Percentiles rank a stretch among this genome's conserved stretches.
Evolutionary conservation across 1,140 invertebrate species (phyloP).

Genomic region (Spodoptera litura): DNA sequence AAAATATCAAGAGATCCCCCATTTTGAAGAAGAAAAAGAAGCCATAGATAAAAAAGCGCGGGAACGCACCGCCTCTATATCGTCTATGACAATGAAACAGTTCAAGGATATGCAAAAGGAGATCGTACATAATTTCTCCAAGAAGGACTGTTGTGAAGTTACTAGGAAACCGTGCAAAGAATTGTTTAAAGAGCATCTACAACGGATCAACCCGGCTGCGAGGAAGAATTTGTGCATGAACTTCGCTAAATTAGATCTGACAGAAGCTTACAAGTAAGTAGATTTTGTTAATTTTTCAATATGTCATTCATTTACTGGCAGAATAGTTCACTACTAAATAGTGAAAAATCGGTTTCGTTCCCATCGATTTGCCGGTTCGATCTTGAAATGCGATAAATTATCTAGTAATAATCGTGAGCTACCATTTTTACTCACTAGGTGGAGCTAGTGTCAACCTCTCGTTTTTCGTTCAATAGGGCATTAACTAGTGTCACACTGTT

Average conservation of each 20-base stretch:
- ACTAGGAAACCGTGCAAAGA: constrained; percentile 65
- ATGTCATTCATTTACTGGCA: neutral
- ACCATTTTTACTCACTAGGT: too few relatives aligned
- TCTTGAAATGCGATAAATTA: too few relatives aligned
- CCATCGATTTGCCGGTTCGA: too few relatives aligned
- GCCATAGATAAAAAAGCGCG: constrained; percentile 46
- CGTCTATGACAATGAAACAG: constrained; percentile 70
- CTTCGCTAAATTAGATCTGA: constrained; percentile 66
- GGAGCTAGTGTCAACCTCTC: too few relatives aligned
- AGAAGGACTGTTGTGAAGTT: constrained; percentile 70
- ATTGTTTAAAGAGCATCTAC: constrained; percentile 66
- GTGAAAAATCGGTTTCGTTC: too few relatives aligned
- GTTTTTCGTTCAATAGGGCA: too few relatives aligned
- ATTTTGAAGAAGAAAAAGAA: constrained; percentile 50
- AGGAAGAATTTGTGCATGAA: constrained; percentile 64
- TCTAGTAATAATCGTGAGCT: too few relatives aligned
- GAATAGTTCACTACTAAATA: too few relatives aligned
- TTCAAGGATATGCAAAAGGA: constrained; percentile 78
- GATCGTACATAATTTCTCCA: constrained; percentile 62
- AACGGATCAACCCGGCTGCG: constrained; percentile 60
- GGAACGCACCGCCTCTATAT: constrained; percentile 46
- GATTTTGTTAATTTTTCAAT: neutral
- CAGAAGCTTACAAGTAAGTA: constrained; percentile 70
- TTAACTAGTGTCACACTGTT: too few relatives aligned
- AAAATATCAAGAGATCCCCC: constrained; percentile 64